Percentiles rank a stretch among this genome's conserved stretches.
Conservation (phyloP, 2,888 invertebrate genomes). For the Pinctada fucata region DNA sequence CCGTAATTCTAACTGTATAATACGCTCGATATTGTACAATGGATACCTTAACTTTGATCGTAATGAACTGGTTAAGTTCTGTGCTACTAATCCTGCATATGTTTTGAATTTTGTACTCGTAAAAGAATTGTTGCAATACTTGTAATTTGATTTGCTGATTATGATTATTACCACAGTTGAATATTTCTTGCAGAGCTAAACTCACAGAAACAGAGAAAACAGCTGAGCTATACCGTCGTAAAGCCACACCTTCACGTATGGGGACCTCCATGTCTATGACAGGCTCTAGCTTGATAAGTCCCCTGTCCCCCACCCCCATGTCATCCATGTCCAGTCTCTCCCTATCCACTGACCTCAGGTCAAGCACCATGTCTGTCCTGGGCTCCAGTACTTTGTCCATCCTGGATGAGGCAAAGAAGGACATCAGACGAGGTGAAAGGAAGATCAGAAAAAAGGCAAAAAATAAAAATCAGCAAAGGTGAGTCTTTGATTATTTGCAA, state of each 20-base stretch:
- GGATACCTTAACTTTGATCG: too few relatives aligned
- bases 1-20: too few relatives aligned
- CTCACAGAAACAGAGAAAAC: constrained; percentile 91
- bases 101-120: too few relatives aligned
- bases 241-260: constrained; percentile 50
- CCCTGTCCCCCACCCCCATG: constrained; percentile 42
- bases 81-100: too few relatives aligned
- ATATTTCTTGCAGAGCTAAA: constrained; percentile 81
- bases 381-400: constrained; percentile 75
- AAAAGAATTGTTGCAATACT: too few relatives aligned
- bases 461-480: constrained; percentile 31
- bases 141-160: too few relatives aligned
- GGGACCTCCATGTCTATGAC: constrained; percentile 47
- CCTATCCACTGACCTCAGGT: not conserved
- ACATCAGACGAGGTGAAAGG: constrained; percentile 79
- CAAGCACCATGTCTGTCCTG: not conserved
- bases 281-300: constrained; percentile 41
- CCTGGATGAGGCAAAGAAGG: constrained; percentile 88
- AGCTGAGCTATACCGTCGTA: constrained; percentile 82
- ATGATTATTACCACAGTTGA: too few relatives aligned
- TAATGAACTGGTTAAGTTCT: too few relatives aligned
- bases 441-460: constrained; percentile 53
- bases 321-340: constrained; percentile 11
- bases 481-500: not conserved
- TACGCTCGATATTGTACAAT: too few relatives aligned